A percentile compares a stretch with the other conserved stretches of the same genome.
Conservation (phyloP, 2,797 vertebrate species). For the Pithecia hirsuta region DNA sequence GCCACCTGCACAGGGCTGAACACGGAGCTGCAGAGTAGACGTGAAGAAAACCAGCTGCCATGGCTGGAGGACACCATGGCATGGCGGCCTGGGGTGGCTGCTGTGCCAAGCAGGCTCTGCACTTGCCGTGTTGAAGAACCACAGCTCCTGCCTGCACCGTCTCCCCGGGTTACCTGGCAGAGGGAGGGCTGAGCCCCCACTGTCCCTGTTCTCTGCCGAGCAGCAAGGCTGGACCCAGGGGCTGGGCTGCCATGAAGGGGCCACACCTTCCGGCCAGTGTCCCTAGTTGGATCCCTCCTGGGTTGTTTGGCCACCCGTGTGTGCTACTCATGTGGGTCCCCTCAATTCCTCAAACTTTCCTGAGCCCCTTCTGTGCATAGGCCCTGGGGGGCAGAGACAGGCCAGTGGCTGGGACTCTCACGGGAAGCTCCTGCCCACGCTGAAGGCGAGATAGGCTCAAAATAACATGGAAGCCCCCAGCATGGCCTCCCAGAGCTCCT, state of each 20-base stretch:
- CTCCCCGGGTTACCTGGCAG: too few species aligned
- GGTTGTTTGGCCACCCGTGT: not conserved
- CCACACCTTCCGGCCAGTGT: not conserved
- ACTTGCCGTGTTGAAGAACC: not conserved
- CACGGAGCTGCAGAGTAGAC: too few species aligned
- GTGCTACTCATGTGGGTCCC: too few species aligned
- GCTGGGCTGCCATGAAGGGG: too few species aligned
- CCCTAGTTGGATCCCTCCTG: not conserved
- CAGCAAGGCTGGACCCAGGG: fast-evolving
- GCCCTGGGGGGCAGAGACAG: not conserved
- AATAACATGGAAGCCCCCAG: too few species aligned
- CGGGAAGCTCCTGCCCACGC: not conserved
- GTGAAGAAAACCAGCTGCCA: not conserved
- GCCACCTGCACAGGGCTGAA: not conserved
- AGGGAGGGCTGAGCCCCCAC: not conserved
- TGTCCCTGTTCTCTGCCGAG: not conserved
- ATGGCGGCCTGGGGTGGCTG: fast-evolving
- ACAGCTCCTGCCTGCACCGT: fast-evolving
- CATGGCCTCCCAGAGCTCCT: not conserved
- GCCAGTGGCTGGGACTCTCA: not conserved
- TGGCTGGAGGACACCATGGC: fast-evolving
- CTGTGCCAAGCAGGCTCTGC: not conserved
- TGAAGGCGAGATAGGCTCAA: not conserved
- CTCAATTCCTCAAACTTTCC: not conserved
- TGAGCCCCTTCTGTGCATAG: fast-evolving